Evolutionary conservation across 2,888 invertebrate genomes (phyloP), one percentile per base, ranked within the genome.

Genomic region (Trissolcus japonicus): DNA sequence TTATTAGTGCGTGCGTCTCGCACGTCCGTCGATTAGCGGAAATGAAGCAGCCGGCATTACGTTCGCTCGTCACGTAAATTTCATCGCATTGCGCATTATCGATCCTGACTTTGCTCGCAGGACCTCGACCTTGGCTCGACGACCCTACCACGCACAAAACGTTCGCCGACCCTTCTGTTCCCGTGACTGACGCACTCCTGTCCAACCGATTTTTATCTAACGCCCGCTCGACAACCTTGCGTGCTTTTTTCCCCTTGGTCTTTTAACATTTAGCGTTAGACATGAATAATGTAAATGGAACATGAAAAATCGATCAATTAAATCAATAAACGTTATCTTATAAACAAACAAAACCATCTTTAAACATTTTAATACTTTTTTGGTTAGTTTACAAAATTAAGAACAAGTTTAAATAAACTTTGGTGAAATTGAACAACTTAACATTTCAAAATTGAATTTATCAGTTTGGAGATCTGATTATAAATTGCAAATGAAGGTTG

Each of bases 91-190:
- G 63, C 75, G 62, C 74, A 57, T 66, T 85, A 86, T 86, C 84
- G 86, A 86, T 86, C 82, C 72, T 65, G 55, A 41, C 62, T 51
- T 71, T 46, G 71, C 16, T 56, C 74, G 66, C 75, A 82, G 84
- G 82, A 86, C 86, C 86, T 86, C 86, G 86, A 86, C 86, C 86
- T 86, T 86, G 86, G 82, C 85, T 84, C 84, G 53, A 80, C 83
- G 81, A 79, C 82, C 78, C 79, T 68, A 79, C 78, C 77, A 79
- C 69, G 41, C 16, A 46, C 55, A 61, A 62, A 51, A 71, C 74
- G 59, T 62, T 74, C 54, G 72, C 79, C 14, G 75, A 71, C 76
- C 77, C 73, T 67, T 50, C 35, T 57, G 66, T 66, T 78, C 65
- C 71, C 61, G 74, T 60, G 67, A 75, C 74, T 71, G 50, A 55